phyloP scores from a whole-genome alignment of 2,113 vertebrate genomes.

The Seriola dumerili region DNA sequence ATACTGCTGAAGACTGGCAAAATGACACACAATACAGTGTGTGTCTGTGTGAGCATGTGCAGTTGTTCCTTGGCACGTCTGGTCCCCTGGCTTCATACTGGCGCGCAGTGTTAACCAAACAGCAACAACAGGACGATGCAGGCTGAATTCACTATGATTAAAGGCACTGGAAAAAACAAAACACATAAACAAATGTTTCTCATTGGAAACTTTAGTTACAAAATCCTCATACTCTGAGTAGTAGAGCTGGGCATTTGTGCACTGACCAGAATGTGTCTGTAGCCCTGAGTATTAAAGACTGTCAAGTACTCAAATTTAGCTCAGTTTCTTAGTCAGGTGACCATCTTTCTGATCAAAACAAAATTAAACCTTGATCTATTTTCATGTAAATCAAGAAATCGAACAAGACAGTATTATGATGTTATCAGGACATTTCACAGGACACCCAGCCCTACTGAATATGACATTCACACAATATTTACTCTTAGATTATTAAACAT shows the following conservation, averaged over 20 bases:
- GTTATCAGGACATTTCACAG: background rate
- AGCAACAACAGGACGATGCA: conserved; percentile 92
- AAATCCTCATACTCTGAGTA: background rate
- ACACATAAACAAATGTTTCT: background rate
- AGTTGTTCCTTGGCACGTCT: conserved; percentile 29
- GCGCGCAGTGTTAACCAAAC: conserved; percentile 87
- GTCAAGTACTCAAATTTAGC: no score
- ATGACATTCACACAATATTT: background rate
- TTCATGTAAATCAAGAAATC: no score
- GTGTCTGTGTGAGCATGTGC: background rate
- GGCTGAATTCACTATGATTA: conserved; percentile 92
- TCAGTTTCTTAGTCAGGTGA: no score
- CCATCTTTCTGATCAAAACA: no score
- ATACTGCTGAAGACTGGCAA: background rate
- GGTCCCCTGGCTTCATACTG: background rate
- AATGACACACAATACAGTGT: background rate
- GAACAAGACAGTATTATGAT: no score
- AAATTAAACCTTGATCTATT: background rate
- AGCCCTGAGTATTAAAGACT: background rate
- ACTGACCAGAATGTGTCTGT: background rate
- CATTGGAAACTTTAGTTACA: background rate
- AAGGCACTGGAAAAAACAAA: conserved; percentile 86
- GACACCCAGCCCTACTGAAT: background rate
- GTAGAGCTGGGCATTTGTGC: background rate
- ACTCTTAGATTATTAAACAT: background rate